A percentile compares a stretch with the other conserved stretches of the same genome.
Evolutionary conservation across 2,113 vertebrate genomes (phyloP).

Genomic region (Pteropus alecto): DNA sequence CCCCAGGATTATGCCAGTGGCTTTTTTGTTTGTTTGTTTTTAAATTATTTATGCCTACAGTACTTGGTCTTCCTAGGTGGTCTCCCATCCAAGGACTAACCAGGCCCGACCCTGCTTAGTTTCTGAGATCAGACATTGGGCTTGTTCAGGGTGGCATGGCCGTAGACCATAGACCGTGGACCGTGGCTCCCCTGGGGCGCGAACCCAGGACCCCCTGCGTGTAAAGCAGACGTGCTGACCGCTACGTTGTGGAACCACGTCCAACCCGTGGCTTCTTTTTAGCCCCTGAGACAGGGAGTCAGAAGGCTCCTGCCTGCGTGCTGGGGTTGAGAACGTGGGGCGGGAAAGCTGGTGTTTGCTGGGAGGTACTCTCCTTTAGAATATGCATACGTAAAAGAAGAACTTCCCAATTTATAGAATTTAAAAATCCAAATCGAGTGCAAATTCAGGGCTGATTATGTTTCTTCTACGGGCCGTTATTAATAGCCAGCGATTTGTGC

Average conservation of each 20-base stretch:
- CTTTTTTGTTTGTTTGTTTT: no score
- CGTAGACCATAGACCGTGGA: no score
- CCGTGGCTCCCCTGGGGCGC: no score
- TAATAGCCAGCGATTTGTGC: neutral
- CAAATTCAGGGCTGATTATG: neutral
- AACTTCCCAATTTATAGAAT: slow-evolving; percentile 24
- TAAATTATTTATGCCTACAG: no score
- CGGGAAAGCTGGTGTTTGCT: neutral
- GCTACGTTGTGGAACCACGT: no score
- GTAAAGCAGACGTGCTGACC: no score
- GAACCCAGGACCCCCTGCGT: no score
- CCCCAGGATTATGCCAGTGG: neutral
- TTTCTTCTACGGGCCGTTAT: neutral
- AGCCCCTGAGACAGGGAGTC: slow-evolving; percentile 17
- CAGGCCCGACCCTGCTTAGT: no score
- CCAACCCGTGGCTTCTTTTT: neutral
- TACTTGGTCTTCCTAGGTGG: no score
- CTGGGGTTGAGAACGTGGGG: neutral
- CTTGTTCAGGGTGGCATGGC: no score
- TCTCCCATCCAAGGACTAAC: no score
- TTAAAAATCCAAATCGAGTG: slow-evolving; percentile 49
- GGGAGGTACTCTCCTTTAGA: slow-evolving; percentile 40
- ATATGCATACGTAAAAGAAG: slow-evolving; percentile 49
- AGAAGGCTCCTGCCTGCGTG: neutral
- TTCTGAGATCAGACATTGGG: no score